A percentile compares a stretch with the other conserved stretches of the same genome.
Conservation (phyloP, 2,113 vertebrate genomes). For the Columbina picui region DNA sequence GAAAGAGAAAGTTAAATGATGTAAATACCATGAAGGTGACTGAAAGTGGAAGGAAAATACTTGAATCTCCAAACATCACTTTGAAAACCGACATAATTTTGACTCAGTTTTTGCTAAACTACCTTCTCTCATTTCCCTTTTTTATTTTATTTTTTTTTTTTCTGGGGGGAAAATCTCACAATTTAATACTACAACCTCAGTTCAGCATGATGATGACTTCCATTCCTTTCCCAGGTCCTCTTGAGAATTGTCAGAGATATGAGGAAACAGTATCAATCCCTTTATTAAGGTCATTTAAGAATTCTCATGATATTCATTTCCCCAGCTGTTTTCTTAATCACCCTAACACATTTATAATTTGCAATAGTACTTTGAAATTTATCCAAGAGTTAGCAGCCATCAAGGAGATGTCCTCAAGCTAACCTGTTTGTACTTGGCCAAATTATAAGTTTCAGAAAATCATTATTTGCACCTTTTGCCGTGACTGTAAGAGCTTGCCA, state of each 20-base stretch:
- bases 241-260: neutral
- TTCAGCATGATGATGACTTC: neutral
- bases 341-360: neutral
- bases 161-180: neutral
- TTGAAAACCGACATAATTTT: neutral
- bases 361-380: neutral
- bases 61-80: neutral
- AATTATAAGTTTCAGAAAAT: neutral
- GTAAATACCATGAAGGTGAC: neutral
- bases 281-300: constrained; percentile 3
- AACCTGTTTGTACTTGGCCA: neutral
- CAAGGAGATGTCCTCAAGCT: neutral
- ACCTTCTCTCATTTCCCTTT: neutral
- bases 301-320: neutral
- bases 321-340: neutral
- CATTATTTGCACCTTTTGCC: neutral
- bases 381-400: neutral
- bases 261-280: neutral
- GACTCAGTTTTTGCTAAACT: neutral
- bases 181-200: neutral
- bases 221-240: neutral
- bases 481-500: neutral
- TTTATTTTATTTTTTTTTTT: neutral
- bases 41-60: neutral
- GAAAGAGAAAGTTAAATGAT: constrained; percentile 53